These are phyloP conservation scores for Zalophus californianus DNA, from an alignment of 2,797 vertebrate species.

Conservation along the genomic window DNA sequence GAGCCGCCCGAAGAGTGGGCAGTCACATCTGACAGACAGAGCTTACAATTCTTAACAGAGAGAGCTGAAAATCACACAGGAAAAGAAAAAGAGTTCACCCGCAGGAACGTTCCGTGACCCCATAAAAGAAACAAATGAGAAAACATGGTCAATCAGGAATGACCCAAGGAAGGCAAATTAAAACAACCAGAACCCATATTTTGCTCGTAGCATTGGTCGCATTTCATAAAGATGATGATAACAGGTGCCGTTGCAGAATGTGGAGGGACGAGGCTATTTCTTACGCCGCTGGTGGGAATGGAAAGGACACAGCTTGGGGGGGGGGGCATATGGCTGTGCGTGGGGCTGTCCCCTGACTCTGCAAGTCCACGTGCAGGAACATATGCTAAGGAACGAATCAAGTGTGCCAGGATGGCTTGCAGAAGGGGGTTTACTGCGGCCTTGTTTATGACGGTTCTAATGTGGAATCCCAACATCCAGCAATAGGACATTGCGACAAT, in stretches of 20 bases:
- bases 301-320: rapidly evolving
- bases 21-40: neutral
- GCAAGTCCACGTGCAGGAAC: neutral
- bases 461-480: neutral
- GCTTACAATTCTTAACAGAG: neutral
- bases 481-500: neutral
- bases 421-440: neutral
- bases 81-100: neutral
- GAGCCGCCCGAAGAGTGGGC: neutral
- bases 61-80: neutral
- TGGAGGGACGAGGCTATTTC: neutral
- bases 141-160: neutral
- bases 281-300: neutral
- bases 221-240: neutral
- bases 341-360: neutral
- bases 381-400: neutral
- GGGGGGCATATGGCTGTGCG: rapidly evolving
- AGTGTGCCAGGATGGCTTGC: rapidly evolving
- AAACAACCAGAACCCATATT: neutral
- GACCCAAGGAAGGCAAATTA: neutral
- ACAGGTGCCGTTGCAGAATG: neutral
- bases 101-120: neutral
- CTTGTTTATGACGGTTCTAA: rapidly evolving
- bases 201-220: neutral
- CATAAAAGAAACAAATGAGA: neutral